Base-by-base conservation (phyloP, 1,140 invertebrate species). In the Philopotamus ludificatus region DNA sequence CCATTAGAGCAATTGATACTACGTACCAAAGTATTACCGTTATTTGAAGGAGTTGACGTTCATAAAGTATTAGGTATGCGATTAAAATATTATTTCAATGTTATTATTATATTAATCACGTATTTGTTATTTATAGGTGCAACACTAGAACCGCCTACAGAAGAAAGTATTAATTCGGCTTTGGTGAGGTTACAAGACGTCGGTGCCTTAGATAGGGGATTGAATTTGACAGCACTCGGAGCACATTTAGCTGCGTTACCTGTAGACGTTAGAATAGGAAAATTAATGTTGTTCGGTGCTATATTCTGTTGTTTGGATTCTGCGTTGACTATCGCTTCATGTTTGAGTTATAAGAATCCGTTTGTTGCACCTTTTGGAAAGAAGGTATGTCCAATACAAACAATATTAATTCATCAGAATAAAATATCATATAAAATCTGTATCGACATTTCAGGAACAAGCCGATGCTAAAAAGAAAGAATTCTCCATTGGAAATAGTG, bases 301-400 rank as follows among this genome's bases (percentile, higher is more conserved):
- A 92, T 97, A 54, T 90, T 98, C 70, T 93, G 92, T 71, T 98
- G 95, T 76, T 82, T 98, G 2, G 94, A 97, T 79, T 95, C 95
- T 1, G 87, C 95, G 0, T 79, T 98, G 0, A 97, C 94, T 7
- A 93, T 98, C 73, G 94, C 94, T 1, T 92, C 94, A 39, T 89
- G 87, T 74, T 78, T 98, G 3, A 91, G 93, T 63, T 87, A 93
- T 73, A 93, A 93, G 75, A 90, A 86, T 70, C 90, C 92, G 0
- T 94, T 94, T 74, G 79, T 87, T 0, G 81, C 87, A 28, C 90
- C 92, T 0, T 86, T 93, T 72, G 89, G 85, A 20, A 90, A 91
- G 71, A 85, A 85, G 72, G 78, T 81, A 59, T 57, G 59, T 49
- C n/a, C 7, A 41, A 25, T 1, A 51, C 21, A 34, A 59, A 45